These are phyloP conservation scores for Cossypha niveicapilla DNA, from an alignment of 2,797 vertebrate species.

Conservation along the genomic window DNA sequence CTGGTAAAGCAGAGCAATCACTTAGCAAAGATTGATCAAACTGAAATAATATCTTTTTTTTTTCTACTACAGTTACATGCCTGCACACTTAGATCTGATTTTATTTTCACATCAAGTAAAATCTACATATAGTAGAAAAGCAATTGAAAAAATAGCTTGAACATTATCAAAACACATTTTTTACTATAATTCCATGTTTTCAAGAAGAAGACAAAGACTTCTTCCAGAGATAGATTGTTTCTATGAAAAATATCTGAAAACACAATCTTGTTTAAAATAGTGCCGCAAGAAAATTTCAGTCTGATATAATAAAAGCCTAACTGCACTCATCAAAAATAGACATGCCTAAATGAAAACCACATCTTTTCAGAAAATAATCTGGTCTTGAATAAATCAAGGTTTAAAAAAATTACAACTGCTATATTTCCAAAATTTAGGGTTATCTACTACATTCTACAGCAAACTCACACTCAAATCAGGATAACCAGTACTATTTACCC, in stretches of 20 bases:
- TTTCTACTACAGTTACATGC: not conserved
- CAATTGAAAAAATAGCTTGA: not conserved
- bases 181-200: not conserved
- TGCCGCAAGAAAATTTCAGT: not conserved
- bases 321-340: not conserved
- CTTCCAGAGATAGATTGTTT: not conserved
- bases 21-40: not conserved
- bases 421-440: not conserved
- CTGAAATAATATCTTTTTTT: not conserved
- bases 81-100: not conserved
- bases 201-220: not conserved
- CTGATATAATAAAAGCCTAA: not conserved
- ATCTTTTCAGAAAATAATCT: not conserved
- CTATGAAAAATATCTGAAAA: not conserved
- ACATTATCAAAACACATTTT: not conserved
- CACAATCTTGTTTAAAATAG: not conserved
- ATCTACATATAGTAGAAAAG: not conserved
- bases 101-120: not conserved
- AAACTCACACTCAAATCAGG: not conserved
- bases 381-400: not conserved
- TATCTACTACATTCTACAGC: not conserved
- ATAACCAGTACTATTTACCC: not conserved
- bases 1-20: not conserved
- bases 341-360: not conserved
- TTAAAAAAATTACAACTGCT: not conserved